Percentiles rank a stretch among this genome's conserved stretches.
Evolutionary conservation across 2,888 invertebrate species (phyloP).

Genomic region (Vandiemenella viatica): DNA sequence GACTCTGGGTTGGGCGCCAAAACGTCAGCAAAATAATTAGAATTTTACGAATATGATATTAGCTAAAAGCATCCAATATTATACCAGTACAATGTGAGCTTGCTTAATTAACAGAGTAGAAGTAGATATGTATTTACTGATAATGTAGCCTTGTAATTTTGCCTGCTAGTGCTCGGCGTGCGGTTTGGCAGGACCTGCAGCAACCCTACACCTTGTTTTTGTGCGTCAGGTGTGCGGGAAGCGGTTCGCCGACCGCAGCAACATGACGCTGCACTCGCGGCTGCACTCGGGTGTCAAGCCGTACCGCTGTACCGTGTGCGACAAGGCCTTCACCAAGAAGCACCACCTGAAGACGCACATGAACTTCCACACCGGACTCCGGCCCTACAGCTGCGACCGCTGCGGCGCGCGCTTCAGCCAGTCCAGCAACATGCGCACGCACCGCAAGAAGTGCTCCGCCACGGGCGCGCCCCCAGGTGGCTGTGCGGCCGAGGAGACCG

Average conservation of each 20-base stretch:
- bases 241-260: conserved; percentile 69
- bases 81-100: too few species aligned
- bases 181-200: too few species aligned
- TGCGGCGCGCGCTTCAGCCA: conserved; percentile 67
- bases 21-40: too few species aligned
- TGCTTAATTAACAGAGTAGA: too few species aligned
- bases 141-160: too few species aligned
- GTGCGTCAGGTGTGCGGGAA: conserved; percentile 43
- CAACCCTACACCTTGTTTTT: too few species aligned
- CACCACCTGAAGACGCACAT: conserved; percentile 73
- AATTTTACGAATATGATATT: too few species aligned
- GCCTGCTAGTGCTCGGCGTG: too few species aligned
- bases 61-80: too few species aligned
- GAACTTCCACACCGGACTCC: conserved; percentile 70
- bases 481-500: neutral
- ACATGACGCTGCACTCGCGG: conserved; percentile 68
- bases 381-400: conserved; percentile 58
- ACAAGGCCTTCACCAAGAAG: conserved; percentile 72
- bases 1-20: too few species aligned
- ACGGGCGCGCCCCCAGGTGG: neutral
- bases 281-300: conserved; percentile 71
- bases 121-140: too few species aligned
- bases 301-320: conserved; percentile 45
- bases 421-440: conserved; percentile 76
- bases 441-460: conserved; percentile 54